Evolutionary conservation across 2,113 vertebrate genomes (phyloP).

Genomic region (Vulpes ferrilata): DNA sequence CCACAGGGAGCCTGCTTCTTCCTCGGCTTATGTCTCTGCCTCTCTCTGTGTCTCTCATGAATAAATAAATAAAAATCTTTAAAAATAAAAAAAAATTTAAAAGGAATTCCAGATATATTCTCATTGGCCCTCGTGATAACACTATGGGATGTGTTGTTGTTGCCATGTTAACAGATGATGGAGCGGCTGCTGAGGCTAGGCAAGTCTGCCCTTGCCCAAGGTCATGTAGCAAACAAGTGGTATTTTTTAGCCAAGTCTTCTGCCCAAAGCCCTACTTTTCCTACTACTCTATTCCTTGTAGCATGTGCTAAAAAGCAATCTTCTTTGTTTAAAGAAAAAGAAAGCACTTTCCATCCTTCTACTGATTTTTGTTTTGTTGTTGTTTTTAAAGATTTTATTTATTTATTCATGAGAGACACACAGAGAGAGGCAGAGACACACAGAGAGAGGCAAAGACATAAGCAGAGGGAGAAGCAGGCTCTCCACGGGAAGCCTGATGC

Average conservation of each 20-base stretch:
- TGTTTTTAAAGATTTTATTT: too few species aligned
- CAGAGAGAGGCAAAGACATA: too few species aligned
- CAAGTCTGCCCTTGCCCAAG: not conserved
- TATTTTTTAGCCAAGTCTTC: not conserved
- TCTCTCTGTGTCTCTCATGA: too few species aligned
- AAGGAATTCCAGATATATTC: not conserved
- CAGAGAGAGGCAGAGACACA: too few species aligned
- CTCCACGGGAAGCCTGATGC: too few species aligned
- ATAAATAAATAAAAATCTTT: too few species aligned
- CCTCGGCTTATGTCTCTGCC: too few species aligned
- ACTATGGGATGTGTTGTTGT: not conserved
- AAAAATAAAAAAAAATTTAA: too few species aligned
- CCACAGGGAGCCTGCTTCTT: too few species aligned
- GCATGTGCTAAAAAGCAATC: not conserved
- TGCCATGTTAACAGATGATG: not conserved
- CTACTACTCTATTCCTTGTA: slow-evolving; percentile 17
- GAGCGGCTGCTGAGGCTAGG: not conserved
- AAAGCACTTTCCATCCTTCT: not conserved
- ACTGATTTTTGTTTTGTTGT: too few species aligned
- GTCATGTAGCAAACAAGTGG: slow-evolving; percentile 6
- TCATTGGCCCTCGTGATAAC: not conserved
- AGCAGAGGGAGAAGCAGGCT: too few species aligned
- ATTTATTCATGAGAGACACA: too few species aligned
- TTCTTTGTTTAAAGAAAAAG: not conserved
- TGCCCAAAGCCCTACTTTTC: not conserved